Evolutionary conservation across 2,888 invertebrate genomes (phyloP).

Genomic region (Eupithecia subfuscata): DNA sequence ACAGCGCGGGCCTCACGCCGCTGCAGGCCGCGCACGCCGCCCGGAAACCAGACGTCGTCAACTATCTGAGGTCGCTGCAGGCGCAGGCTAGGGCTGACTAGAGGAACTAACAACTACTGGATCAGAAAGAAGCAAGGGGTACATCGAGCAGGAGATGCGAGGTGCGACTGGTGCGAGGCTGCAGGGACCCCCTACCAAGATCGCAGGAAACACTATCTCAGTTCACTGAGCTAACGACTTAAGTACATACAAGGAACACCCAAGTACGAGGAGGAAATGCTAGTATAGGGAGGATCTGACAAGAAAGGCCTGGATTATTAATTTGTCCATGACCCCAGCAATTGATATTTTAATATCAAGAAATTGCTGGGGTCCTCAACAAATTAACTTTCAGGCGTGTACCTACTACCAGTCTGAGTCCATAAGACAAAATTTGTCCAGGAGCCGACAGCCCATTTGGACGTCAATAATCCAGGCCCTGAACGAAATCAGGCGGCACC

Average conservation of each 20-base stretch:
- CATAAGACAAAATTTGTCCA: too few species aligned
- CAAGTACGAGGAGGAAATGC: not conserved
- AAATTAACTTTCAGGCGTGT: too few species aligned
- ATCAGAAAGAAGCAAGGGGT: not conserved
- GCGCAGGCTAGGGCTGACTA: not conserved
- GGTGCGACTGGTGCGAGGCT: too few species aligned
- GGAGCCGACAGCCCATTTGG: too few species aligned
- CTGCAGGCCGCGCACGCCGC: constrained; percentile 85
- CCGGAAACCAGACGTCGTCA: constrained; percentile 78
- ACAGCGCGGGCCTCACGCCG: constrained; percentile 84
- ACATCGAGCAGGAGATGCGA: too few species aligned
- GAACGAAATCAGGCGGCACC: too few species aligned
- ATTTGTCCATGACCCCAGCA: too few species aligned
- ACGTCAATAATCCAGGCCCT: too few species aligned
- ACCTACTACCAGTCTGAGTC: too few species aligned
- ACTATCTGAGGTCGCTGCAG: constrained; percentile 37
- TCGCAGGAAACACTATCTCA: not conserved
- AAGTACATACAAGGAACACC: not conserved
- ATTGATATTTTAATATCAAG: too few species aligned
- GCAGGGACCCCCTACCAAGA: not conserved
- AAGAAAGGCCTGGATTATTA: not conserved
- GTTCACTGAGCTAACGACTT: not conserved
- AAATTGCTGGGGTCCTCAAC: too few species aligned
- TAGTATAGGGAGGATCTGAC: not conserved
- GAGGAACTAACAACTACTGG: too few species aligned